Percentiles rank a stretch among this genome's conserved stretches.
Conservation (phyloP, 2,113 vertebrate genomes). For the Meles meles region DNA sequence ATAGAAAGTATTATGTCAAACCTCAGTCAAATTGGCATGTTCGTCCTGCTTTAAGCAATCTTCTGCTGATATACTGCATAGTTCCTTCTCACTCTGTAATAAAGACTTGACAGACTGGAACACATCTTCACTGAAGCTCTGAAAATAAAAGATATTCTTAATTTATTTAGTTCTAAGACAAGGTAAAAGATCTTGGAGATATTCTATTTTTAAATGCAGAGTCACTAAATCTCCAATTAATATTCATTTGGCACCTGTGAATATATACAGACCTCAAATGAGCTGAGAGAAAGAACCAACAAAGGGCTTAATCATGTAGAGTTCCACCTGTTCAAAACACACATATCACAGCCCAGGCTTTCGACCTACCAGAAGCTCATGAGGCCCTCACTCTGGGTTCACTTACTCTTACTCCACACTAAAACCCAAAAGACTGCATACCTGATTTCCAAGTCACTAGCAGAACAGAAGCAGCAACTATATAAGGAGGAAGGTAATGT, state of each 20-base stretch:
- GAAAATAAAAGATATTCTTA: slow-evolving; percentile 59
- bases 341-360: background rate
- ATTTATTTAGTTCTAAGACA: background rate
- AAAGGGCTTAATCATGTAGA: background rate
- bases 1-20: slow-evolving; percentile 77
- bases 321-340: background rate
- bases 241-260: background rate
- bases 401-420: background rate
- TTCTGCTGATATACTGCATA: slow-evolving; percentile 88
- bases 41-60: slow-evolving; percentile 81
- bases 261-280: background rate
- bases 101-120: slow-evolving; percentile 88
- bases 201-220: background rate
- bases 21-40: slow-evolving; percentile 86
- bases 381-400: background rate
- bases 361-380: background rate
- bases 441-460: background rate
- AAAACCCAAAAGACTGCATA: background rate
- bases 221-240: background rate
- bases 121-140: slow-evolving; percentile 90
- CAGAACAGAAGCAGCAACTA: background rate
- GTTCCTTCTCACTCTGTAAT: slow-evolving; percentile 90
- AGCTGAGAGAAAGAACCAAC: background rate
- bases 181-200: background rate
- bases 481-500: background rate